Base-by-base conservation (phyloP, 2,888 invertebrate genomes). In the Epistrophe eligans region DNA sequence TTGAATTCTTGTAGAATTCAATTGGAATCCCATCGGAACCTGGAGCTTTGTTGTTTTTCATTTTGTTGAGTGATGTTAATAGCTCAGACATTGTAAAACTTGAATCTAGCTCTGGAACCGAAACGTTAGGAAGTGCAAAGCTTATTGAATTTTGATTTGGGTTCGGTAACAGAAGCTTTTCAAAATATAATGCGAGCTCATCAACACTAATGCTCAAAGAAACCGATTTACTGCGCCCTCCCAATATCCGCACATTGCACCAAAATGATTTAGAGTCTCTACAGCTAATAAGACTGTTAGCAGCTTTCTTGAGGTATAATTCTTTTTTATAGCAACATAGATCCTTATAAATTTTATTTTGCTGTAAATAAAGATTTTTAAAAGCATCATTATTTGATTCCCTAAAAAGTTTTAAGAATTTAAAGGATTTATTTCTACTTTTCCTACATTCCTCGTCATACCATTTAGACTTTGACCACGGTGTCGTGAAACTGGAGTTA, bases 401-500 rank as follows among this genome's bases (percentile, higher is more conserved):
- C 43, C 55, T 57, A 57, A 64, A 64, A 10, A n/a, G 17, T 11
- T 64, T 73, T 43, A 38, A 40, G 10, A 40, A 52, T 28, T 17
- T 43, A n/a, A 74, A 74, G 13, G 40, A 52, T 52, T 74, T 64
- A 19, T 55, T 64, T 45, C 43, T 19, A 24, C 35, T 9, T 52
- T 19, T 17, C 17, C 32, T 52, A 35, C 60, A 60, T 10, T 72
- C 58, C 6, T 72, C 13, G 13, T 72, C 32, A 19, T 32, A 76
- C 74, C 64, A 64, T 38, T 48, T 17, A 4, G 48, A 17, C 28
- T 74, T 74, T 55, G 52, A 13, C 50, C 9, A 11, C 1, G 2
- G 15, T 57, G 58, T 4, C 1, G 10, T 57, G 6, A n/a, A 9
- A 57, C 32, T 32, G 0, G 55, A 10, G 7, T 15, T 55, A 28